phyloP scores from a whole-genome alignment of 2,888 invertebrate species.

The Horisme vitalbata region DNA sequence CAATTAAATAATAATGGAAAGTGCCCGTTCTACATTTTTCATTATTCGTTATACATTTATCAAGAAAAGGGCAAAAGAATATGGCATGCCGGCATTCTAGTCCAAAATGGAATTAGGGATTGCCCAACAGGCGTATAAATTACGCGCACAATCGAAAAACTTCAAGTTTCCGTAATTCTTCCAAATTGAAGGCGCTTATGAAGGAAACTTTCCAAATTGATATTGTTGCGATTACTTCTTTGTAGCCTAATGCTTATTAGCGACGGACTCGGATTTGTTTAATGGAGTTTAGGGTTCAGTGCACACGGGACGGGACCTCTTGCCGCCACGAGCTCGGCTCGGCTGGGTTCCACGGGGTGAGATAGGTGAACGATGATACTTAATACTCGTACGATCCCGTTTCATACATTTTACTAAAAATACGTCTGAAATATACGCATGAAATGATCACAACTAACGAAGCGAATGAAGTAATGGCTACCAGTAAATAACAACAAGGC shows the following conservation, averaged over 20 bases:
- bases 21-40: background rate
- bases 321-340: background rate
- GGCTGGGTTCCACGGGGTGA: background rate
- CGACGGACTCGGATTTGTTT: slow-evolving; percentile 14
- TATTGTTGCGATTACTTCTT: slow-evolving; percentile 32
- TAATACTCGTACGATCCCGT: too few relatives aligned
- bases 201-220: slow-evolving; percentile 34
- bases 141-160: slow-evolving; percentile 35
- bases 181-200: slow-evolving; percentile 32
- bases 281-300: slow-evolving; percentile 17
- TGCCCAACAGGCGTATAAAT: slow-evolving; percentile 31
- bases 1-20: too few relatives aligned
- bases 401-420: too few relatives aligned
- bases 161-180: slow-evolving; percentile 33
- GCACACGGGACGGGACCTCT: slow-evolving; percentile 1
- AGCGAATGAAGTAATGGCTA: background rate
- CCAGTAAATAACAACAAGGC: slow-evolving; percentile 3
- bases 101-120: slow-evolving; percentile 9
- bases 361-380: background rate
- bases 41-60: background rate
- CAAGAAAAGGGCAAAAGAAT: background rate
- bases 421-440: too few relatives aligned
- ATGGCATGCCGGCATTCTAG: slow-evolving; percentile 5
- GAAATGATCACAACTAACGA: background rate
- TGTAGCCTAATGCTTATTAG: slow-evolving; percentile 24